These are phyloP conservation scores for Andrena cerasifolii DNA, from an alignment of 1,140 invertebrate genomes.

Conservation along the genomic window DNA sequence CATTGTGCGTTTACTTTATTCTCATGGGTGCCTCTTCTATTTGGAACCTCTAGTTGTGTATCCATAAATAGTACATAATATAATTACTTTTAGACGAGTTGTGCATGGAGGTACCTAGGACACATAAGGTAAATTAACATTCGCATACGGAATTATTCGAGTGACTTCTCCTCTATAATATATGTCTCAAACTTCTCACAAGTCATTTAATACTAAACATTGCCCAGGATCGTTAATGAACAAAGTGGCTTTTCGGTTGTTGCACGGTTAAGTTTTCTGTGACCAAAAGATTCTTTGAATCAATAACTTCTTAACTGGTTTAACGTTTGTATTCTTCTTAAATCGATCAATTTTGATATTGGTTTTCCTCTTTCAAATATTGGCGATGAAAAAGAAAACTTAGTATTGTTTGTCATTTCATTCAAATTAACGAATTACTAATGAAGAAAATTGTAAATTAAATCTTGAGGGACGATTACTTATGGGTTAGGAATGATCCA, in stretches of 20 bases:
- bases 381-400: not conserved
- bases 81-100: constrained; percentile 75
- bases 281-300: constrained; percentile 3
- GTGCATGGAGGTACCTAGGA: constrained; percentile 72
- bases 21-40: constrained; percentile 27
- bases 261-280: constrained; percentile 35
- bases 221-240: constrained; percentile 55
- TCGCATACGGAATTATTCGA: not conserved
- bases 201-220: constrained; percentile 28
- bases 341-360: constrained; percentile 11
- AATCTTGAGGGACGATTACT: not conserved
- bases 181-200: not conserved
- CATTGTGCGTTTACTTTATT: too few species aligned
- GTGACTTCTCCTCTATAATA: not conserved
- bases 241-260: constrained; percentile 37
- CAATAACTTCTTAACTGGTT: constrained; percentile 32
- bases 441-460: not conserved
- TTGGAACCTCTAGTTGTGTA: constrained; percentile 64
- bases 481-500: not conserved
- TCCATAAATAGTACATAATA: constrained; percentile 75
- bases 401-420: not conserved
- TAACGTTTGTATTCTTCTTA: constrained; percentile 30
- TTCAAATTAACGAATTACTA: not conserved
- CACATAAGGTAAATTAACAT: constrained; percentile 45
- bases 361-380: too few species aligned